A percentile compares a stretch with the other conserved stretches of the same genome.
Conservation (phyloP, 1,140 invertebrate species). For the Drosophila elegans region DNA sequence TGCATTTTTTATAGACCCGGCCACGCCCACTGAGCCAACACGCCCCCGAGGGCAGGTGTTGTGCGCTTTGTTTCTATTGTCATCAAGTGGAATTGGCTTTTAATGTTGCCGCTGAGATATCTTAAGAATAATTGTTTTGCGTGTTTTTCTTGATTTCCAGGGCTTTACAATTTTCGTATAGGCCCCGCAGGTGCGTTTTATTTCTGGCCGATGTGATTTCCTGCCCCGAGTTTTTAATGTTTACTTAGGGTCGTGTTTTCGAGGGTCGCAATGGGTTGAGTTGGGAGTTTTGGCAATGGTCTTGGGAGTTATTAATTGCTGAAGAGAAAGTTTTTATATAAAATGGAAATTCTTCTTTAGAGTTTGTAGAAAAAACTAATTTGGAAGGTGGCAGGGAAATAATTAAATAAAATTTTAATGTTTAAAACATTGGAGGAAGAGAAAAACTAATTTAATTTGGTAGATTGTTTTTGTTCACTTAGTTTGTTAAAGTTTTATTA, state of each 20-base stretch:
- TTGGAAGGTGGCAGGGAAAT: not conserved
- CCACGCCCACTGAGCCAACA: slow-evolving; percentile 28
- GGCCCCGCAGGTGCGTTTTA: slow-evolving; percentile 73
- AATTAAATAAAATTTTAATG: slow-evolving; percentile 33
- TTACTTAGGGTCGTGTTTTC: slow-evolving; percentile 54
- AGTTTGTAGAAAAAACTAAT: not conserved
- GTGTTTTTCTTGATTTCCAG: slow-evolving; percentile 78
- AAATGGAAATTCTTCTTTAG: not conserved
- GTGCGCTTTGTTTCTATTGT: slow-evolving; percentile 82
- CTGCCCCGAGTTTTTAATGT: slow-evolving; percentile 52
- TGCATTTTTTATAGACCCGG: slow-evolving; percentile 65
- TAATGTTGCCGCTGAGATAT: slow-evolving; percentile 85
- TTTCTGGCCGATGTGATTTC: slow-evolving; percentile 44
- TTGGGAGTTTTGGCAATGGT: slow-evolving; percentile 19
- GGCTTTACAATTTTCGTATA: slow-evolving; percentile 25
- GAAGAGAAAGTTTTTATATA: slow-evolving; percentile 32
- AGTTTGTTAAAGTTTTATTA: no score
- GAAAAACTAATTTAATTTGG: not conserved
- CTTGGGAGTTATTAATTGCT: slow-evolving; percentile 48
- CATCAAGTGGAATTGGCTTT: slow-evolving; percentile 85
- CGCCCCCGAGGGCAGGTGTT: slow-evolving; percentile 68
- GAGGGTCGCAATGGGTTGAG: slow-evolving; percentile 23
- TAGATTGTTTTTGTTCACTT: no score
- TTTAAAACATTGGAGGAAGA: not conserved
- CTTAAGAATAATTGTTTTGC: slow-evolving; percentile 85